Evolutionary conservation across 2,113 vertebrate species (phyloP).

Genomic region (Melanocharis versteri): DNA sequence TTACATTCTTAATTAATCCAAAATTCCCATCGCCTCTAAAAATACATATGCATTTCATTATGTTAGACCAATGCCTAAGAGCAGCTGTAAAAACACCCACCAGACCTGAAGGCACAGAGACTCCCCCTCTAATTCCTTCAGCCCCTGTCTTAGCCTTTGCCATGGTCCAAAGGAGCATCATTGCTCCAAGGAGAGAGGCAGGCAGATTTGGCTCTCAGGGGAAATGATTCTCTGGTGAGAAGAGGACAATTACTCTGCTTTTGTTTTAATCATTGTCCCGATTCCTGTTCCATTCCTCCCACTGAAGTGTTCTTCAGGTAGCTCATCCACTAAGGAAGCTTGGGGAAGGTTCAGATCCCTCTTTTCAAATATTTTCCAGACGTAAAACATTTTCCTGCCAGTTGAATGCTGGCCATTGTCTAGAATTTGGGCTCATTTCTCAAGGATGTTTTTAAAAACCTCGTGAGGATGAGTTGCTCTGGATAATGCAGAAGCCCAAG

Average conservation of each 20-base stretch:
- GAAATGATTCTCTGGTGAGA: background rate
- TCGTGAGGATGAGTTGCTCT: background rate
- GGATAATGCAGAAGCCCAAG: background rate
- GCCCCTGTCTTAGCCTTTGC: background rate
- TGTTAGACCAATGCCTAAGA: background rate
- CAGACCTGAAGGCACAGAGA: background rate
- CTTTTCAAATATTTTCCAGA: background rate
- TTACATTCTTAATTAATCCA: constrained; percentile 49
- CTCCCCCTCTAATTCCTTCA: accelerated
- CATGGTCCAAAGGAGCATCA: background rate
- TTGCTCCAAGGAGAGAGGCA: background rate
- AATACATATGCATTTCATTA: background rate
- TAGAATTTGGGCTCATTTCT: background rate
- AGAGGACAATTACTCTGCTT: background rate
- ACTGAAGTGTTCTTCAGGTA: background rate
- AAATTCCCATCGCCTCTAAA: constrained; percentile 22
- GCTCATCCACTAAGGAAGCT: background rate
- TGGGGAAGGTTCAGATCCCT: background rate
- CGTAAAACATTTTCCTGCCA: background rate
- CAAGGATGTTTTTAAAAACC: background rate
- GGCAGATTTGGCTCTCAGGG: background rate
- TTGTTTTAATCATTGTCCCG: background rate
- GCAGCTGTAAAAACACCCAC: background rate
- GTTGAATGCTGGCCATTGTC: background rate
- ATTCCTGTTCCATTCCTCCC: background rate